Evolutionary conservation across 2,888 invertebrate genomes (phyloP), one percentile per base, ranked within the genome.

Genomic region (Elegia similella): DNA sequence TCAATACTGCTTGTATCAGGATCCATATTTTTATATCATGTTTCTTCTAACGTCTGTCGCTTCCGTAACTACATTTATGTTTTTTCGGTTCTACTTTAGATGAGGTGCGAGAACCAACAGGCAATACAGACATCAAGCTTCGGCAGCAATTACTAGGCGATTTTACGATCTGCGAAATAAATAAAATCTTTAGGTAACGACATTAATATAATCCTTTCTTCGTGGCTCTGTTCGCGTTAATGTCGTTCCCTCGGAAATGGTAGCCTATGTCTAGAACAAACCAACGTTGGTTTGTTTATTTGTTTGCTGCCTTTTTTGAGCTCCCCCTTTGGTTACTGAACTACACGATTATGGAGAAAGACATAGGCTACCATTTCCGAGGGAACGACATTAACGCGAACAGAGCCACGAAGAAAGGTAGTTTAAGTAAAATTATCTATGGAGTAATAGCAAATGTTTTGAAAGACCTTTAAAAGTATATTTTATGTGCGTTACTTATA

Each of bases 101-200:
- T 12, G 56, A 43, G 16, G 42, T 15, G 50, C 12, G 54, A 17
- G 52, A 34, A 54, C 50, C 48, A 15, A 29, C 57, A 38, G 61
- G 56, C 56, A 56, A 55, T 17, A 56, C 59, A 34, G 38, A 62
- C 29, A 2, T 47, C 8, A 43, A 42, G 59, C 68, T 71, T 55
- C 50, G 60, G 59, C 71, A 68, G 61, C 67, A 69, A 52, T 69
- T 60, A 55, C 60, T 68, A 57, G 66, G 60, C 10, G 70, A 62
- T 53, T 67, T 66, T 47, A 64, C 53, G 54, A 68, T 61, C 78
- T 77, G 71, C 42, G 47, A 64, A 65, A 58, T 0, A 59, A 13
- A 32, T 15, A 15, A 32, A 30, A n/a, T 57, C 34, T 2, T 8
- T 13, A 16, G 16, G 1, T 17, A 52, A 43, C 6, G 15, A 2